These are phyloP conservation scores for Eospalax fontanierii DNA, from an alignment of 2,797 vertebrate species.

Conservation along the genomic window DNA sequence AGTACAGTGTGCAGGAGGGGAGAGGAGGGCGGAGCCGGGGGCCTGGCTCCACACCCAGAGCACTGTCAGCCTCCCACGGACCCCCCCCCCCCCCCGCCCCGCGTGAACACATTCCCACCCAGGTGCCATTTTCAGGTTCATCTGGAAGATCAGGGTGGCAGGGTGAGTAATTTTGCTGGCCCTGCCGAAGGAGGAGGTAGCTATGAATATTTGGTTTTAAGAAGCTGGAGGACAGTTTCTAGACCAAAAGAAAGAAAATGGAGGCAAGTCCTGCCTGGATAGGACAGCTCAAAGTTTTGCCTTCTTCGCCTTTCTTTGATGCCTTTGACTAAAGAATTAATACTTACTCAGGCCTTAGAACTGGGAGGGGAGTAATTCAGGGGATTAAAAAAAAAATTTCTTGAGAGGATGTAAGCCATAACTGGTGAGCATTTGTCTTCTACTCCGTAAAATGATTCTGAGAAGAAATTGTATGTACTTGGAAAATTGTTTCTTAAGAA, in stretches of 20 bases:
- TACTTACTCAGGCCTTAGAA: constrained; percentile 43
- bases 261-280: not conserved
- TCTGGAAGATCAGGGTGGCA: not conserved
- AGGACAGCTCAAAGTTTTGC: constrained; percentile 18
- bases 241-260: not conserved
- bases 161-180: not conserved
- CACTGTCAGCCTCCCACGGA: not conserved
- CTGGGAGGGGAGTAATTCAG: not conserved
- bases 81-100: not conserved
- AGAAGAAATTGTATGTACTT: constrained; percentile 74
- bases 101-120: not conserved
- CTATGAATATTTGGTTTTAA: constrained; percentile 53
- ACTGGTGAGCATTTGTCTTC: constrained; percentile 65
- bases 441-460: constrained; percentile 75
- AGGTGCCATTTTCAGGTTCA: not conserved
- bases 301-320: not conserved
- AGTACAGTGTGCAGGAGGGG: not conserved
- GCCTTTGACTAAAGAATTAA: constrained; percentile 58
- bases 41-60: not conserved
- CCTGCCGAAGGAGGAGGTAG: constrained; percentile 14
- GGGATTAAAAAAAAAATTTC: constrained; percentile 46
- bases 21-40: not conserved
- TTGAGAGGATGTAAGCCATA: constrained; percentile 33
- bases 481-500: constrained; percentile 71
- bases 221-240: constrained; percentile 68